These are phyloP conservation scores for Drosophila ohnishii DNA, from an alignment of 1,140 invertebrate genomes.

Conservation along the genomic window DNA sequence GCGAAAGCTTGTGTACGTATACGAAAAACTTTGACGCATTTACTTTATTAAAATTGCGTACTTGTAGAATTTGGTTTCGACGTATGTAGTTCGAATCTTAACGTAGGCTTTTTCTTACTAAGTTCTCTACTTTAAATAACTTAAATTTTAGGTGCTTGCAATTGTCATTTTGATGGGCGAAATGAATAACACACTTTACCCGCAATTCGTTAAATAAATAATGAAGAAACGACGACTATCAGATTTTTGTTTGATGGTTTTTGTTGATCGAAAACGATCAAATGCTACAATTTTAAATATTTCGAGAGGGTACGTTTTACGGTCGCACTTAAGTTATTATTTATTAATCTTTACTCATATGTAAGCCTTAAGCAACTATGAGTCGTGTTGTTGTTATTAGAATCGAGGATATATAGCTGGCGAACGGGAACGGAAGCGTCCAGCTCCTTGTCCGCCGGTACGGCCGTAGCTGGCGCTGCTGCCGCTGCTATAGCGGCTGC, in stretches of 20 bases:
- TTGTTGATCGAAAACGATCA: constrained; percentile 44
- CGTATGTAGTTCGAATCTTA: constrained; percentile 43
- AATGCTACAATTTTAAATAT: constrained; percentile 40
- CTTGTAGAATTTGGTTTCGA: constrained; percentile 48
- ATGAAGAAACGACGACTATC: constrained; percentile 42
- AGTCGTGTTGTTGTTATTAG: constrained; percentile 52
- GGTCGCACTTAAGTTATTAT: constrained; percentile 57
- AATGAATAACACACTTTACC: constrained; percentile 8
- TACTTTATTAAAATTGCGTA: constrained; percentile 49
- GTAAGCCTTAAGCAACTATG: constrained; percentile 41
- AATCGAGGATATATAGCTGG: constrained; percentile 73
- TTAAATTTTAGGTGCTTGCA: constrained; percentile 50
- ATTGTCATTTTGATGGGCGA: constrained; percentile 41
- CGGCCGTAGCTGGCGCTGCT: constrained; percentile 81
- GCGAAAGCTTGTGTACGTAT: constrained; percentile 35
- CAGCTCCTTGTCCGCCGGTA: constrained; percentile 79
- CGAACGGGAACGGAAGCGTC: constrained; percentile 77
- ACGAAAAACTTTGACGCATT: constrained; percentile 39
- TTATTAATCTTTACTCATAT: constrained; percentile 51
- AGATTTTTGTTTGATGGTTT: constrained; percentile 25
- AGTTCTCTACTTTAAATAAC: constrained; percentile 44
- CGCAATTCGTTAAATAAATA: constrained; percentile 45
- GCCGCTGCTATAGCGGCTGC: constrained; percentile 82
- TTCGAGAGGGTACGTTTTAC: constrained; percentile 30
- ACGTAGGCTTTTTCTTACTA: constrained; percentile 38